Percentiles rank a stretch among this genome's conserved stretches.
These are phyloP conservation scores for Cantharis lateralis DNA, from an alignment of 2,888 invertebrate genomes.

Conservation along the genomic window DNA sequence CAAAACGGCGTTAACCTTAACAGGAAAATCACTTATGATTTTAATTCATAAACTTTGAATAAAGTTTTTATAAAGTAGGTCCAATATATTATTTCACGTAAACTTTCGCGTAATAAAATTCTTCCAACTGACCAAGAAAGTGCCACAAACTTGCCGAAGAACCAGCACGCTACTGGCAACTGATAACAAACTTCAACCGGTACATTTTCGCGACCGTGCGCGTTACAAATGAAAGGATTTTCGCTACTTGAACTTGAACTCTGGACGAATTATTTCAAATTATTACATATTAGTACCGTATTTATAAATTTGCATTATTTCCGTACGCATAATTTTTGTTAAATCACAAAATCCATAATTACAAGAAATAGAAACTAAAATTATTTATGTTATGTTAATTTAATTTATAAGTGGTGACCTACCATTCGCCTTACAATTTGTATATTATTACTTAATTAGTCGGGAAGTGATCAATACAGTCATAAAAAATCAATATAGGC, in stretches of 20 bases:
- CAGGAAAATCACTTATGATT: background rate
- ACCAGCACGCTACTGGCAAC: background rate
- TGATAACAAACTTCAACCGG: background rate
- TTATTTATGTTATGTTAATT: too few species aligned
- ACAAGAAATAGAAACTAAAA: background rate
- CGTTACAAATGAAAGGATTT: background rate
- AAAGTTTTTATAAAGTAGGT: background rate
- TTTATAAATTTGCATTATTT: background rate
- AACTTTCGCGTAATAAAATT: background rate
- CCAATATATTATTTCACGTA: background rate
- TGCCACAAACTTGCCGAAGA: background rate
- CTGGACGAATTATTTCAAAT: background rate
- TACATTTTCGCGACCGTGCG: background rate
- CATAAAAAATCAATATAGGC: too few species aligned
- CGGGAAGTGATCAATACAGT: too few species aligned
- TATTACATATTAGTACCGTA: background rate
- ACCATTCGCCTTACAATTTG: too few species aligned
- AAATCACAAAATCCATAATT: background rate
- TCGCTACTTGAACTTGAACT: background rate
- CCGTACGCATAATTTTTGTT: background rate
- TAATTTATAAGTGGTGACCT: too few species aligned
- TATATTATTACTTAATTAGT: too few species aligned
- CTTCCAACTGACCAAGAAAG: background rate
- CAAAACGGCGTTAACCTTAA: background rate
- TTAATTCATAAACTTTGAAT: background rate